A percentile compares a stretch with the other conserved stretches of the same genome.
Evolutionary conservation across 2,888 invertebrate genomes (phyloP).

Genomic region (Apotomis capreana): DNA sequence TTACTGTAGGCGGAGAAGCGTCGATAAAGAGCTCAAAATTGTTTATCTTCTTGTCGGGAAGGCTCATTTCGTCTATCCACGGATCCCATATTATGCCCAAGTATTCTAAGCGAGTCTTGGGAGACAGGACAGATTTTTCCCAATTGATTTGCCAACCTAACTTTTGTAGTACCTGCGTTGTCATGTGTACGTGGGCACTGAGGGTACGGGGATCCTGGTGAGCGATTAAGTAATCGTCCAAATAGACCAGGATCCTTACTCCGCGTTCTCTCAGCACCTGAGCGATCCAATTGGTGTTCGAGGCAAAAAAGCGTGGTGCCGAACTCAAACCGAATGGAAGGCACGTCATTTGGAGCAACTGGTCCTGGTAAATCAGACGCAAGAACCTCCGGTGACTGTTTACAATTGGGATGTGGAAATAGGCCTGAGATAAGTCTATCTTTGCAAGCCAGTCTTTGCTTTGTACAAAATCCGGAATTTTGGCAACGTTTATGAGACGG

Average conservation of each 20-base stretch:
- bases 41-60: slow-evolving; percentile 29
- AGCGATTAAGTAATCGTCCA: not conserved
- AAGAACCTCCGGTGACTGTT: not conserved
- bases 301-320: not conserved
- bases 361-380: not conserved
- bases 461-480: slow-evolving; percentile 44
- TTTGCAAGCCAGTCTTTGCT: slow-evolving; percentile 21
- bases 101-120: not conserved
- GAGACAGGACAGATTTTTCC: not conserved
- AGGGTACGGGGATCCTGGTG: not conserved
- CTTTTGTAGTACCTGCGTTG: not conserved
- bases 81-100: not conserved
- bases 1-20: no score
- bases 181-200: not conserved
- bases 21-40: no score
- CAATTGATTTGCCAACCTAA: not conserved
- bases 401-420: slow-evolving; percentile 26
- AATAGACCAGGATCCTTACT: slow-evolving; percentile 9
- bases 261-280: slow-evolving; percentile 8
- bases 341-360: not conserved
- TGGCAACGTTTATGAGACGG: not conserved
- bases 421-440: slow-evolving; percentile 31
- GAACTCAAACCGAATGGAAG: not conserved
- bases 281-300: not conserved
- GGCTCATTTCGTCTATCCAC: slow-evolving; percentile 38